These are phyloP conservation scores for Leptinotarsa undecemlineata DNA, from an alignment of 1,140 invertebrate species.

Conservation along the genomic window DNA sequence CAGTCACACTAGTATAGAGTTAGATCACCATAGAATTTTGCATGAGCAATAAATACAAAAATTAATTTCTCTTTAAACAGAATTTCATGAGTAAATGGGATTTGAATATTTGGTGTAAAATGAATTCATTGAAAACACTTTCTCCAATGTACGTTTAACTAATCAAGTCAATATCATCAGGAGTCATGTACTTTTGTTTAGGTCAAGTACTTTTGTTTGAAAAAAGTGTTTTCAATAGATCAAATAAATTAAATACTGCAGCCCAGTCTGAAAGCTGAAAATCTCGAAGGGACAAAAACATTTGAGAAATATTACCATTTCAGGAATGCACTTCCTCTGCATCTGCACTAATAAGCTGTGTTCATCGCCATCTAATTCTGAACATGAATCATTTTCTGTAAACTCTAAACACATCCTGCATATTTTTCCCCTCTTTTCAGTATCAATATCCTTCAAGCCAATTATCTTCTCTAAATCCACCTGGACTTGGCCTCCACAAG, in stretches of 20 bases:
- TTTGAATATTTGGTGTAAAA: too few species aligned
- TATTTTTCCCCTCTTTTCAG: not conserved
- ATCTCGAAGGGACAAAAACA: not conserved
- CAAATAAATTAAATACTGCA: not conserved
- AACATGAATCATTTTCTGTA: not conserved
- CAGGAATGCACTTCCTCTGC: not conserved
- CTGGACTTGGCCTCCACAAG: not conserved
- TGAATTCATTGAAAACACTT: too few species aligned
- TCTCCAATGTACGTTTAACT: too few species aligned
- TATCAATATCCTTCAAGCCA: constrained; percentile 8
- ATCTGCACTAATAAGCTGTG: not conserved
- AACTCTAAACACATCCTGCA: constrained; percentile 11
- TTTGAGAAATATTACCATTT: constrained; percentile 9
- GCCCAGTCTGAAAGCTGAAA: not conserved
- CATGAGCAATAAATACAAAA: too few species aligned
- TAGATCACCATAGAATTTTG: too few species aligned
- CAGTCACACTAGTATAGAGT: too few species aligned
- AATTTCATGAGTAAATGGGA: too few species aligned
- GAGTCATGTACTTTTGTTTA: not conserved
- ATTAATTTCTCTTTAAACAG: too few species aligned
- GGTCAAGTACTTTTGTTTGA: not conserved
- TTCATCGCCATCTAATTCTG: not conserved
- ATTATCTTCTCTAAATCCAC: constrained; percentile 15
- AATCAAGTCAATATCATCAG: not conserved
- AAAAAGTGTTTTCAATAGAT: too few species aligned